Evolutionary conservation across 1,140 invertebrate genomes (phyloP).

Genomic region (Globodera rostochiensis): DNA sequence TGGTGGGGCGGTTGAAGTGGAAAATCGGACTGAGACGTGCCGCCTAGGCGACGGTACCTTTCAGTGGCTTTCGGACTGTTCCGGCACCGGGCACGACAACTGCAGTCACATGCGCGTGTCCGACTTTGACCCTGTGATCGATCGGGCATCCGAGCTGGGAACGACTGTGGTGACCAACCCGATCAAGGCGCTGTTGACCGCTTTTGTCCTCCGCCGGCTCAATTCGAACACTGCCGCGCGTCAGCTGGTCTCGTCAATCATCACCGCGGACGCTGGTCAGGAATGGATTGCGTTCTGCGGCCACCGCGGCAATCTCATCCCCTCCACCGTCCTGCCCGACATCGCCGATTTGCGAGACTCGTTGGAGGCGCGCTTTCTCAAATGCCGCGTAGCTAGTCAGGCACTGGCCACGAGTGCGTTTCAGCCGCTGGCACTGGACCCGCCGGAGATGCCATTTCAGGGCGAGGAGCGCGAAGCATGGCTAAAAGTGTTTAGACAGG

Average conservation of each 20-base stretch:
- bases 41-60: neutral
- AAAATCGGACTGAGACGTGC: neutral
- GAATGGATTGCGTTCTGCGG: neutral
- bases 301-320: neutral
- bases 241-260: neutral
- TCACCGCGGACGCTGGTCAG: neutral
- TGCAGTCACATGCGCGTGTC: neutral
- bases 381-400: neutral
- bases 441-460: neutral
- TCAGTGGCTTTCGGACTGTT: neutral
- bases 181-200: neutral
- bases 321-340: neutral
- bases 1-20: neutral
- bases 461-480: neutral
- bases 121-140: neutral
- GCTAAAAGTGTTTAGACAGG: neutral
- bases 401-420: neutral
- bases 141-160: neutral
- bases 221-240: slow-evolving; percentile 1
- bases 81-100: too few species aligned
- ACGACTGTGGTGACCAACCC: neutral
- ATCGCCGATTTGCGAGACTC: neutral
- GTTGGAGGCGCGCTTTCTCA: neutral
- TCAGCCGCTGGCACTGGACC: neutral
- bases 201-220: neutral